phyloP scores from a whole-genome alignment of 2,888 invertebrate genomes.

The Reticulitermes lucifugus region DNA sequence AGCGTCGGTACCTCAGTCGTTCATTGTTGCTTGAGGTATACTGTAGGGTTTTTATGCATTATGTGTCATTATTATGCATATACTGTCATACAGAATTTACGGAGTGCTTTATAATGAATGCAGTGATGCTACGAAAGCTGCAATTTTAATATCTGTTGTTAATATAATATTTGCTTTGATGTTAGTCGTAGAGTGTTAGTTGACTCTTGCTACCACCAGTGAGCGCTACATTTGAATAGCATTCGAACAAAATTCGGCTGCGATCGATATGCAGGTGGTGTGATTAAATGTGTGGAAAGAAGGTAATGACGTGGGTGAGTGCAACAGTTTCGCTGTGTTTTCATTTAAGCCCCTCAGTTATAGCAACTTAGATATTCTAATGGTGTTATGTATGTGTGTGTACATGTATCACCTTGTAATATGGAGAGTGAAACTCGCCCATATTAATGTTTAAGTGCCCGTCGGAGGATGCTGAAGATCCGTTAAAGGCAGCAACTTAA shows the following conservation, averaged over 20 bases:
- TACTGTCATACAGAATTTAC: no score
- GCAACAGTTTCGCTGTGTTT: background rate
- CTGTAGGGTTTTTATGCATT: no score
- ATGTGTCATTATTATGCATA: no score
- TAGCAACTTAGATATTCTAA: background rate
- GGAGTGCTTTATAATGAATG: no score
- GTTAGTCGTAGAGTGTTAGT: background rate
- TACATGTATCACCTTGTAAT: background rate
- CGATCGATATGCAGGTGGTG: slow-evolving; percentile 44
- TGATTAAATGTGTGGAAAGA: slow-evolving; percentile 34
- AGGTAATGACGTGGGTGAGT: slow-evolving; percentile 41
- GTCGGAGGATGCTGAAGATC: background rate
- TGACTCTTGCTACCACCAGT: slow-evolving; percentile 36
- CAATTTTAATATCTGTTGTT: no score
- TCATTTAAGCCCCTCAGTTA: background rate
- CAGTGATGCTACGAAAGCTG: no score
- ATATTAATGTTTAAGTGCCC: background rate
- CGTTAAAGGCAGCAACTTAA: background rate
- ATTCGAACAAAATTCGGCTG: slow-evolving; percentile 13
- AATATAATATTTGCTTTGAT: background rate
- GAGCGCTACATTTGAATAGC: slow-evolving; percentile 28
- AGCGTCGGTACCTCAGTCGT: no score
- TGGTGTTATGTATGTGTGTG: background rate
- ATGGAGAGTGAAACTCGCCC: background rate
- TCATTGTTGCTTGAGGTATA: no score